Percentiles rank a stretch among this genome's conserved stretches.
Conservation (phyloP, 1,140 invertebrate species). For the Drosophila murphyi region DNA sequence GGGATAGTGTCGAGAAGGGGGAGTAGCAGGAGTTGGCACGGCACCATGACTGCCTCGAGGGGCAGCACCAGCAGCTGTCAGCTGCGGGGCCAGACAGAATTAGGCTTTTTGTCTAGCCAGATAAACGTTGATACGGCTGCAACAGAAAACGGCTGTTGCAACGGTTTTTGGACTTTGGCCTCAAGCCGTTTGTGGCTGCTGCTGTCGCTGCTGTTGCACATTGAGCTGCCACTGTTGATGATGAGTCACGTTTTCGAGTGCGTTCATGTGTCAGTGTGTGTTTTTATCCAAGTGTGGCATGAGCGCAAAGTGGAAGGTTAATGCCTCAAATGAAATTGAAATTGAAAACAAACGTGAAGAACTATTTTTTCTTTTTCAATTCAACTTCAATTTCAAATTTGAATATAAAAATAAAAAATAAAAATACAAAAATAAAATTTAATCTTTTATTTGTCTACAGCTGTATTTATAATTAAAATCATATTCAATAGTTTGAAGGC, state of each 20-base stretch:
- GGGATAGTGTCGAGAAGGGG: not conserved
- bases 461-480: too few relatives aligned
- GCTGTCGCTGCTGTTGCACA: constrained; percentile 42
- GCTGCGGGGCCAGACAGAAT: constrained; percentile 72
- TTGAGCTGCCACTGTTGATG: constrained; percentile 43
- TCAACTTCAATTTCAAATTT: not conserved
- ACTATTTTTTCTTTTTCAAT: too few relatives aligned
- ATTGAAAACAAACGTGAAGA: constrained; percentile 16
- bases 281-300: constrained; percentile 19
- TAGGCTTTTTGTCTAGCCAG: constrained; percentile 74
- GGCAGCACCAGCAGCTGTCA: constrained; percentile 63
- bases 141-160: constrained; percentile 63
- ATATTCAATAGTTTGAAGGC: too few relatives aligned
- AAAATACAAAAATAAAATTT: too few relatives aligned
- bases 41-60: constrained; percentile 26
- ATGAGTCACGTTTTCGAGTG: constrained; percentile 52
- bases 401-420: too few relatives aligned
- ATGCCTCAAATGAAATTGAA: constrained; percentile 26
- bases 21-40: not conserved
- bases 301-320: constrained; percentile 33
- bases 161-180: constrained; percentile 74
- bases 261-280: constrained; percentile 2
- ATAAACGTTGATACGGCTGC: constrained; percentile 54
- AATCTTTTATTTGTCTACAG: too few relatives aligned
- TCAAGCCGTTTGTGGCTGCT: constrained; percentile 31